These are phyloP conservation scores for Diadegma fenestrale DNA, from an alignment of 2,888 invertebrate genomes.

Conservation along the genomic window DNA sequence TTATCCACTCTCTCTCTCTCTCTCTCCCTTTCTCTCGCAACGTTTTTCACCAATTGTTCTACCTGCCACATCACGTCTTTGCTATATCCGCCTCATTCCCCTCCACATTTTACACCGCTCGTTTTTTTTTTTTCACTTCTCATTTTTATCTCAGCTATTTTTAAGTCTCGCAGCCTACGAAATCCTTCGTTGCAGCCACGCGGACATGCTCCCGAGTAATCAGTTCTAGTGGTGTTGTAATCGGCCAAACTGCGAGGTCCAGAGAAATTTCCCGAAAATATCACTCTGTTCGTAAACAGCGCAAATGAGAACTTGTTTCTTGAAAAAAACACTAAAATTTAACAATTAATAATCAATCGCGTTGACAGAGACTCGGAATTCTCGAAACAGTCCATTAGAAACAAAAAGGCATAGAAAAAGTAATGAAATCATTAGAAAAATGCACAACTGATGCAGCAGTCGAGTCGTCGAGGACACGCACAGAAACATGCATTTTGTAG, in stretches of 20 bases:
- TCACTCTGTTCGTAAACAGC: too few relatives aligned
- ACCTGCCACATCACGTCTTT: constrained; percentile 61
- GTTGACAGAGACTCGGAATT: not conserved
- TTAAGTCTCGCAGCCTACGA: not conserved
- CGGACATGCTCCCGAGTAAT: not conserved
- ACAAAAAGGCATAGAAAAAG: not conserved
- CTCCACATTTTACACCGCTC: constrained; percentile 20
- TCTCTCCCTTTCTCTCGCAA: constrained; percentile 42
- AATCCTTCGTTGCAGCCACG: not conserved
- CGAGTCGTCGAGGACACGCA: constrained; percentile 38
- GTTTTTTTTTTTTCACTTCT: not conserved
- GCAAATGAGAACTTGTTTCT: too few relatives aligned
- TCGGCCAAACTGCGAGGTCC: too few relatives aligned
- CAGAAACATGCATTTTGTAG: constrained; percentile 16
- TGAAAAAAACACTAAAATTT: too few relatives aligned
- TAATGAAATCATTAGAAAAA: not conserved
- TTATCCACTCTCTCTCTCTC: constrained; percentile 55
- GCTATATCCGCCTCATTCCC: constrained; percentile 48
- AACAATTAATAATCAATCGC: not conserved
- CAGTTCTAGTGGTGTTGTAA: too few relatives aligned
- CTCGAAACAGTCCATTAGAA: not conserved
- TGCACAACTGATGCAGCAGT: constrained; percentile 40
- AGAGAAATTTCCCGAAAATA: too few relatives aligned
- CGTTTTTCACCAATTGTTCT: constrained; percentile 68
- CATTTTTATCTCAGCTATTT: constrained; percentile 38